Evolutionary conservation across 2,888 invertebrate genomes (phyloP).

Genomic region (Digitonthophagus gazella): DNA sequence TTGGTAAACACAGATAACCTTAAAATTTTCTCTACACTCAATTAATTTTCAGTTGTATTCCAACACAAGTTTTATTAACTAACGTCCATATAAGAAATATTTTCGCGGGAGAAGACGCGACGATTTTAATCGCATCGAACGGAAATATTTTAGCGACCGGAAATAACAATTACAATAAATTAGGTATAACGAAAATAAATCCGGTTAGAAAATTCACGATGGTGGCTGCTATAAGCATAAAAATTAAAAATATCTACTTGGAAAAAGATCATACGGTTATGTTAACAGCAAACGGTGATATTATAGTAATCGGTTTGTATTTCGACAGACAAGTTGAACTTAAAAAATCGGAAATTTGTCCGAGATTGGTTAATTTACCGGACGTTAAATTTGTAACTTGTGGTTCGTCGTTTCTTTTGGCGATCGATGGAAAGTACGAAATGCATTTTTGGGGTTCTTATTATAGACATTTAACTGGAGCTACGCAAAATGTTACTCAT

Average conservation of each 20-base stretch:
- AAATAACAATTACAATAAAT: constrained; percentile 61
- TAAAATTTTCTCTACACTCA: not conserved
- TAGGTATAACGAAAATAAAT: constrained; percentile 53
- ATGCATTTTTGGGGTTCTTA: constrained; percentile 69
- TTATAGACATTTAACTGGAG: constrained; percentile 49
- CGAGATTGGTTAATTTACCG: constrained; percentile 27
- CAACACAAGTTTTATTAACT: constrained; percentile 50
- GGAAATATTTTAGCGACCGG: constrained; percentile 65
- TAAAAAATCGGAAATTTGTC: constrained; percentile 47
- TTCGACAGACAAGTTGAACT: constrained; percentile 57
- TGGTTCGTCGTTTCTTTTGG: constrained; percentile 65
- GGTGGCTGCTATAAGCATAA: constrained; percentile 55
- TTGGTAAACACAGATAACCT: constrained; percentile 43
- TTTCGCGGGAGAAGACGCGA: constrained; percentile 62
- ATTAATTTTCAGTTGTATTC: constrained; percentile 48
- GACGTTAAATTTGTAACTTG: constrained; percentile 44
- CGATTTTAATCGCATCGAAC: constrained; percentile 59
- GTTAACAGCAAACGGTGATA: constrained; percentile 62
- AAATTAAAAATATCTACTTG: constrained; percentile 59
- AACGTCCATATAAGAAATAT: constrained; percentile 55
- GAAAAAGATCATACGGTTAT: constrained; percentile 62
- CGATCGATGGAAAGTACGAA: constrained; percentile 63
- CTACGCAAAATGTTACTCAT: constrained; percentile 33
- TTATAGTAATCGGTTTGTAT: constrained; percentile 66
- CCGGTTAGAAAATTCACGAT: constrained; percentile 33